These are phyloP conservation scores for Drosophila mayri DNA, from an alignment of 1,140 invertebrate genomes.

Conservation along the genomic window DNA sequence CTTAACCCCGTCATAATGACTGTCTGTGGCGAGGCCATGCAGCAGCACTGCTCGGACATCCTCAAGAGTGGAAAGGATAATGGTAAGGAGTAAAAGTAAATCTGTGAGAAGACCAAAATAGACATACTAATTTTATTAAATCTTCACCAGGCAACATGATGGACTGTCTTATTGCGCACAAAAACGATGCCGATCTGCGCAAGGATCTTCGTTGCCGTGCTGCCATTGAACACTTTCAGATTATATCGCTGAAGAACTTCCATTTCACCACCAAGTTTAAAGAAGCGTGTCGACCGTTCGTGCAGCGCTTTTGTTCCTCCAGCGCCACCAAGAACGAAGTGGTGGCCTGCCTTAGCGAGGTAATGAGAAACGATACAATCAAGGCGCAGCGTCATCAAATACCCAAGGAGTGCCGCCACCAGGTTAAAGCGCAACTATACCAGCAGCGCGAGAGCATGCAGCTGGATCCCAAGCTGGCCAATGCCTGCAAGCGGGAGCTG, in stretches of 20 bases:
- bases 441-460: slow-evolving; percentile 94
- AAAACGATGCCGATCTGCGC: slow-evolving; percentile 92
- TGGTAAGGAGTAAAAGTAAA: slow-evolving; percentile 66
- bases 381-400: slow-evolving; percentile 91
- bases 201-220: slow-evolving; percentile 94
- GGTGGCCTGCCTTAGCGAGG: slow-evolving; percentile 95
- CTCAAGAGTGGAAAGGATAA: slow-evolving; percentile 90
- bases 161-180: slow-evolving; percentile 97
- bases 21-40: slow-evolving; percentile 93
- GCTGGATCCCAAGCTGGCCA: slow-evolving; percentile 92
- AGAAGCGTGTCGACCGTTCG: slow-evolving; percentile 94
- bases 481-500: slow-evolving; percentile 92
- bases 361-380: slow-evolving; percentile 94
- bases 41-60: slow-evolving; percentile 91
- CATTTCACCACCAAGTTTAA: slow-evolving; percentile 98
- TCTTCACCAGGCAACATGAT: slow-evolving; percentile 89
- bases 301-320: slow-evolving; percentile 91
- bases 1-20: slow-evolving; percentile 94
- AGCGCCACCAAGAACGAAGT: slow-evolving; percentile 94
- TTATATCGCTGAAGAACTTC: slow-evolving; percentile 97
- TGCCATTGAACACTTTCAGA: slow-evolving; percentile 97
- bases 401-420: slow-evolving; percentile 93
- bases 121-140: background rate
- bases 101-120: background rate
- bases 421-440: slow-evolving; percentile 94